phyloP scores from a whole-genome alignment of 2,113 vertebrate genomes.

The Zapus hudsonius region DNA sequence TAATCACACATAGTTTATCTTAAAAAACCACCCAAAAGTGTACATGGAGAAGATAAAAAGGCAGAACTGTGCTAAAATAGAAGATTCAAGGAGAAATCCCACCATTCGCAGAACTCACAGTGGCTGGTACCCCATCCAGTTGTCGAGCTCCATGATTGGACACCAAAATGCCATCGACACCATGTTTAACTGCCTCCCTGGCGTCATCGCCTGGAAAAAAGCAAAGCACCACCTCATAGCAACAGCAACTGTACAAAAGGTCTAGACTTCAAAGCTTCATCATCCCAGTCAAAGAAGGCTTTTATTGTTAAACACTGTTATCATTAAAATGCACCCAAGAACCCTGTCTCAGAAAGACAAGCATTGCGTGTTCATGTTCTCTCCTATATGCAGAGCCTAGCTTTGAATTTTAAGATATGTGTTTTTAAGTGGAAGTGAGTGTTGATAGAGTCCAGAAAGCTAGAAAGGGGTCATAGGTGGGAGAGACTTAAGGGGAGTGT shows the following conservation, averaged over 20 bases:
- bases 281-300: neutral
- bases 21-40: neutral
- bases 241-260: neutral
- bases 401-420: no score
- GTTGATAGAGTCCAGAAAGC: no score
- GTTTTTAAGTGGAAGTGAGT: no score
- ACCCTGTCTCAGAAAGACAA: neutral
- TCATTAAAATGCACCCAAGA: neutral
- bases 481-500: no score
- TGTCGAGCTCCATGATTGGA: constrained; percentile 96
- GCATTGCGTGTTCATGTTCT: no score
- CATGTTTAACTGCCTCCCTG: constrained; percentile 90
- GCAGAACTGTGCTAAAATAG: neutral
- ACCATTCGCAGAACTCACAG: constrained; percentile 83
- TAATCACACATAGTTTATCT: constrained; percentile 6
- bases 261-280: neutral
- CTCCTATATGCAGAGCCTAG: no score
- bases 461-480: no score
- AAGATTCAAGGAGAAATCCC: neutral
- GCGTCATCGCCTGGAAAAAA: constrained; percentile 90
- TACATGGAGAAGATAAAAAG: neutral
- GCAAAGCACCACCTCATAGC: neutral
- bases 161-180: constrained; percentile 93
- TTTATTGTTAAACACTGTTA: neutral
- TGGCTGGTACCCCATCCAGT: constrained; percentile 92